These are phyloP conservation scores for Campylorhamphus procurvoides DNA, from an alignment of 2,113 vertebrate species.

Conservation along the genomic window DNA sequence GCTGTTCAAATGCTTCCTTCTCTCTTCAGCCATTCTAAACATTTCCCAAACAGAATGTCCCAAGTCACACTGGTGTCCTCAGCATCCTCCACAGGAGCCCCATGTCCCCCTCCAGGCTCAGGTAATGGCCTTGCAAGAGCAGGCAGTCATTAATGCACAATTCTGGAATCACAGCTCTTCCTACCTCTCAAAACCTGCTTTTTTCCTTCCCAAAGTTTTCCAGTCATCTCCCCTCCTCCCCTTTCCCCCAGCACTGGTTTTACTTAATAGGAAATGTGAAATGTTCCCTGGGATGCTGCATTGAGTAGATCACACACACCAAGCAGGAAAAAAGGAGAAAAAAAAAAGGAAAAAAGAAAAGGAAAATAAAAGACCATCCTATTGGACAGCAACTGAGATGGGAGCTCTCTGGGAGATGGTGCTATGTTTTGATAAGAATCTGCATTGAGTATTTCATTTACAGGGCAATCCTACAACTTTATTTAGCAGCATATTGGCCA, in stretches of 20 bases:
- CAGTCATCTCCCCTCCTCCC: neutral
- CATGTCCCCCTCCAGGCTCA: neutral
- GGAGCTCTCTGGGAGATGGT: neutral
- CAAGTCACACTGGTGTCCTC: neutral
- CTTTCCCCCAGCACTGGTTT: neutral
- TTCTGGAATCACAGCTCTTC: neutral
- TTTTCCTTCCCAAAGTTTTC: neutral
- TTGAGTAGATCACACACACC: neutral
- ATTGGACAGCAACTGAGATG: neutral
- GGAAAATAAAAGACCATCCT: neutral
- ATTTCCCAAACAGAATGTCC: neutral
- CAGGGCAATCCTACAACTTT: conserved; percentile 47
- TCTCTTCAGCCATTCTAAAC: neutral
- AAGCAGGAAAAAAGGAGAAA: neutral
- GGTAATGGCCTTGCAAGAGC: neutral
- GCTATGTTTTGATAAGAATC: conserved; percentile 26
- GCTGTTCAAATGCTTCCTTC: neutral
- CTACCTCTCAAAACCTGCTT: neutral
- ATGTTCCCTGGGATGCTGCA: neutral
- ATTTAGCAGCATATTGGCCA: conserved; percentile 63
- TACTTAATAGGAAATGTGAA: neutral
- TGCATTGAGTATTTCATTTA: neutral
- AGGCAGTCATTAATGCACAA: neutral
- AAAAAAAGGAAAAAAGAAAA: no score
- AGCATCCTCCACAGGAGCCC: neutral